Evolutionary conservation across 1,140 invertebrate genomes (phyloP).

Genomic region (Drosophila saltans): DNA sequence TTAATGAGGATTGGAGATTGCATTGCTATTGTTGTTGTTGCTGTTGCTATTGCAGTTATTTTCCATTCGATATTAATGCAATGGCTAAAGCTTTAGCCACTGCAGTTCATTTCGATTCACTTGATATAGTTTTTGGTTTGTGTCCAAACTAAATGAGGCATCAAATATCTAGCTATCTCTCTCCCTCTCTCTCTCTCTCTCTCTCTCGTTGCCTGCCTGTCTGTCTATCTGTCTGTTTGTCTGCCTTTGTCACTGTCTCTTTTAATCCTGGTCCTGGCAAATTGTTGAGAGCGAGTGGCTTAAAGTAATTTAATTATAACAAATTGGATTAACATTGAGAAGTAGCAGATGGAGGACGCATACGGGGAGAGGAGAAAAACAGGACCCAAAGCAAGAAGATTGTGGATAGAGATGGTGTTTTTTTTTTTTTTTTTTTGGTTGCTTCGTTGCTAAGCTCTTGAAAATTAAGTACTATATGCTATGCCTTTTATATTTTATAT

Average conservation of each 20-base stretch:
- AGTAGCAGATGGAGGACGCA: neutral
- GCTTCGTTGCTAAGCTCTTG: constrained; percentile 27
- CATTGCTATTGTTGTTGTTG: neutral
- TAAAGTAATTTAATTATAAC: constrained; percentile 77
- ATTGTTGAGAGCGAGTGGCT: constrained; percentile 54
- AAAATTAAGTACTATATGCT: neutral
- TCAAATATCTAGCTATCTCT: neutral
- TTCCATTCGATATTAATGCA: constrained; percentile 57
- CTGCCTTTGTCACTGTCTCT: neutral
- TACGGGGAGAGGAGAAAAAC: neutral
- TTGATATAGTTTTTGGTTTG: constrained; percentile 7
- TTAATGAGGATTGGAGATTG: constrained; percentile 3
- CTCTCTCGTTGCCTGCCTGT: neutral
- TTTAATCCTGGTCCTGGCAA: constrained; percentile 31
- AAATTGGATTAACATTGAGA: constrained; percentile 66
- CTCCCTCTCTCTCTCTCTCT: neutral
- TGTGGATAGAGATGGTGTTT: neutral
- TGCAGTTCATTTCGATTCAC: constrained; percentile 6
- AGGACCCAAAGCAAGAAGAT: neutral
- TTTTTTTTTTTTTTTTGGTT: neutral
- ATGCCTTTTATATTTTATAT: neutral
- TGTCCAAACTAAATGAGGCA: constrained; percentile 21
- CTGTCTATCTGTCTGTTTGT: neutral
- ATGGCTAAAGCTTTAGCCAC: neutral
- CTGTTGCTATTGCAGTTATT: constrained; percentile 10